phyloP scores from a whole-genome alignment of 2,797 vertebrate species.

The Brachyrhaphis roseni region DNA sequence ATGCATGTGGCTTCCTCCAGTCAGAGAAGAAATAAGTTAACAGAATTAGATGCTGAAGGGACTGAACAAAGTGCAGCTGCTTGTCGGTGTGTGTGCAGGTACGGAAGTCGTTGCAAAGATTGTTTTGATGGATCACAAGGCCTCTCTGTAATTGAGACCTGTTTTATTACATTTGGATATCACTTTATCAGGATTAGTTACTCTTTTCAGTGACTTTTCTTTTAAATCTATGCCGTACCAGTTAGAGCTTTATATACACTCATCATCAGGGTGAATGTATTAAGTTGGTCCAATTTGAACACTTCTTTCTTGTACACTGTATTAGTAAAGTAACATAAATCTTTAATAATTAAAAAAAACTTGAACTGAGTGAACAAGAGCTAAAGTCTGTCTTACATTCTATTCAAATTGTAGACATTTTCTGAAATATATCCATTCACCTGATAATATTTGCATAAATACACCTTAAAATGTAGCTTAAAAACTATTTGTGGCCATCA shows the following conservation, averaged over 20 bases:
- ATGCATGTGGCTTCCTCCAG: neutral
- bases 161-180: neutral
- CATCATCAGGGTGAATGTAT: neutral
- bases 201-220: neutral
- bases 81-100: slow-evolving; percentile 14
- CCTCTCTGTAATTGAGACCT: slow-evolving; percentile 3
- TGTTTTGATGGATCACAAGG: neutral
- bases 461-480: neutral
- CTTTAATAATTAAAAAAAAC: neutral
- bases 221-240: neutral
- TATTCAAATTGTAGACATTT: neutral
- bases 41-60: neutral
- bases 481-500: neutral
- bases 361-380: neutral
- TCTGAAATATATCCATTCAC: neutral
- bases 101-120: slow-evolving; percentile 11
- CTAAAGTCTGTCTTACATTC: neutral
- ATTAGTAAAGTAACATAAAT: neutral
- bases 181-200: neutral
- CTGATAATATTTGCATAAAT: neutral
- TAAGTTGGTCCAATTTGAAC: neutral
- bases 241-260: neutral
- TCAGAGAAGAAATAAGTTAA: neutral
- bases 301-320: neutral
- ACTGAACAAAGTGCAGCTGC: neutral